phyloP scores from a whole-genome alignment of 2,888 invertebrate genomes.

The Automeris io region DNA sequence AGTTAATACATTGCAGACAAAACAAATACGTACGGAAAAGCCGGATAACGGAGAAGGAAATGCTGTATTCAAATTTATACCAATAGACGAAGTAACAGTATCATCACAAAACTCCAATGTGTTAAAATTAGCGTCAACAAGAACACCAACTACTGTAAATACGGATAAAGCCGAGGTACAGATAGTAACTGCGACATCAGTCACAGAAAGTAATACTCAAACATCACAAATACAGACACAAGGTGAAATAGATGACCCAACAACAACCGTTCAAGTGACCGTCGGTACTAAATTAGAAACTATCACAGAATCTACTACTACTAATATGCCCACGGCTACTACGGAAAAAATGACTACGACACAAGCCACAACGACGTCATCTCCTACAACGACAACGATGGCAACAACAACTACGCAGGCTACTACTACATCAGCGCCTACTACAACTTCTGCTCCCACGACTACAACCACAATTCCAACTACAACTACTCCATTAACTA shows the following conservation, averaged over 20 bases:
- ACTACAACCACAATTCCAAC: conserved; percentile 19
- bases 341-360: conserved; percentile 17
- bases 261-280: conserved; percentile 26
- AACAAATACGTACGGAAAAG: conserved; percentile 72
- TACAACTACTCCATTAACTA: conserved; percentile 16
- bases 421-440: conserved; percentile 7
- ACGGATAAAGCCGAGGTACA: conserved; percentile 35
- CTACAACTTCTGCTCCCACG: conserved; percentile 17
- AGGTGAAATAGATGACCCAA: conserved; percentile 26
- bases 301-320: conserved; percentile 6
- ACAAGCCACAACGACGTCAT: conserved; percentile 17
- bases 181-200: conserved; percentile 32
- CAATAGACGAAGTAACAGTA: conserved; percentile 62
- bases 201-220: conserved; percentile 54
- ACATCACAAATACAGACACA: conserved; percentile 42
- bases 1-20: conserved; percentile 60
- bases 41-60: conserved; percentile 55
- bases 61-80: conserved; percentile 67
- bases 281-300: conserved; percentile 5
- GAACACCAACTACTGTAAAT: conserved; percentile 37
- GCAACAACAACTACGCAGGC: conserved; percentile 13
- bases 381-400: conserved; percentile 19
- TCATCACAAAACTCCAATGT: conserved; percentile 60
- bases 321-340: conserved; percentile 18
- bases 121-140: conserved; percentile 55